Evolutionary conservation across 2,797 vertebrate genomes (phyloP).

Genomic region (Eremophila alpestris): DNA sequence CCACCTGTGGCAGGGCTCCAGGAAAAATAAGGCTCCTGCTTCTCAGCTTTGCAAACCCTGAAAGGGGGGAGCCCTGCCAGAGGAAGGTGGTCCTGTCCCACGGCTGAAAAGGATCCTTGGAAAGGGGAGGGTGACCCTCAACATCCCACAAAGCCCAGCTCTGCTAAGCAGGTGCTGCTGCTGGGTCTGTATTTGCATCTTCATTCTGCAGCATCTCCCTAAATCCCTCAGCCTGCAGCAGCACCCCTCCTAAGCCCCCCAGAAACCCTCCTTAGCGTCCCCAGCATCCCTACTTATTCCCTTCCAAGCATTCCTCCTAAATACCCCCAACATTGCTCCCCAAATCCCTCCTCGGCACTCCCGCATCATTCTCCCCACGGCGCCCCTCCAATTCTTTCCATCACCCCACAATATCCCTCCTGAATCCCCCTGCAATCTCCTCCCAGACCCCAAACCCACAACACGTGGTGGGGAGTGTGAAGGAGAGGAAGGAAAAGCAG

Average conservation of each 20-base stretch:
- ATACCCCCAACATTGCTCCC: too few relatives aligned
- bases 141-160: not conserved
- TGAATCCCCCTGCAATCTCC: not conserved
- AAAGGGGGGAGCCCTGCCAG: not conserved
- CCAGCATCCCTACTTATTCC: not conserved
- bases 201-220: not conserved
- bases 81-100: not conserved
- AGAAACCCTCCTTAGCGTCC: not conserved
- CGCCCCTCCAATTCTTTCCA: not conserved
- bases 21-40: not conserved
- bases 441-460: not conserved
- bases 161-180: not conserved
- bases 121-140: not conserved
- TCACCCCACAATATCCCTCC: not conserved
- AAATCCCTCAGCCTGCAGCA: not conserved
- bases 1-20: not conserved
- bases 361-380: rapidly evolving
- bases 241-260: not conserved
- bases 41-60: not conserved
- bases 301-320: not conserved
- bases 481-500: not conserved
- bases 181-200: not conserved
- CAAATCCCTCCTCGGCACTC: not conserved
- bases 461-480: rapidly evolving
- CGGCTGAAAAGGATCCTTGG: not conserved